A percentile compares a stretch with the other conserved stretches of the same genome.
Conservation (phyloP, 2,797 vertebrate genomes). For the Hippocampus kuda region DNA sequence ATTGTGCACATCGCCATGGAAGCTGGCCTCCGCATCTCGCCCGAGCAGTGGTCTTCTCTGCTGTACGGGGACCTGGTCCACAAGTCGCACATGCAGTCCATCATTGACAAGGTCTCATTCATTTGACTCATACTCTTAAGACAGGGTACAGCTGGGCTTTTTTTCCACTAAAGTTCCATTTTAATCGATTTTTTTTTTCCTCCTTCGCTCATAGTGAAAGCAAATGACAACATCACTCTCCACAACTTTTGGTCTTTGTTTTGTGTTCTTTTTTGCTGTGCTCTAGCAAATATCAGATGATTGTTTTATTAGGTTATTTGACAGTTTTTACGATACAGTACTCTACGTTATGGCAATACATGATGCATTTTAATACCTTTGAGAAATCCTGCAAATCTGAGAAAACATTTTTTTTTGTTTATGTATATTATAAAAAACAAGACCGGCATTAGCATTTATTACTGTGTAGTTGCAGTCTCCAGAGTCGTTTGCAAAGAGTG, state of each 20-base stretch:
- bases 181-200: too few relatives aligned
- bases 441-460: background rate
- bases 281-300: too few relatives aligned
- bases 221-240: background rate
- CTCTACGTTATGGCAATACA: too few relatives aligned
- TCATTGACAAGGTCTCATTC: slow-evolving; percentile 73
- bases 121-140: too few relatives aligned
- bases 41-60: slow-evolving; percentile 95
- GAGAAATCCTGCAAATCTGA: too few relatives aligned
- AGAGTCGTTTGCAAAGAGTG: slow-evolving; percentile 94
- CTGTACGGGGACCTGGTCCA: slow-evolving; percentile 90
- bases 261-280: too few relatives aligned
- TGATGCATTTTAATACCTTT: too few relatives aligned
- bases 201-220: background rate
- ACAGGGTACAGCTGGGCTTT: background rate
- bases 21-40: slow-evolving; percentile 90
- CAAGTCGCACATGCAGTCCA: slow-evolving; percentile 98
- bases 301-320: too few relatives aligned
- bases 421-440: background rate
- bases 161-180: too few relatives aligned
- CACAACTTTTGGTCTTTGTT: background rate
- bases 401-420: too few relatives aligned
- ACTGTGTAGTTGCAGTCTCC: slow-evolving; percentile 81
- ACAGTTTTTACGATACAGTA: too few relatives aligned
- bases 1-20: slow-evolving; percentile 98